These are phyloP conservation scores for Clavelina lepadiformis DNA, from an alignment of 23 tunicate genomes.

Conservation along the genomic window DNA sequence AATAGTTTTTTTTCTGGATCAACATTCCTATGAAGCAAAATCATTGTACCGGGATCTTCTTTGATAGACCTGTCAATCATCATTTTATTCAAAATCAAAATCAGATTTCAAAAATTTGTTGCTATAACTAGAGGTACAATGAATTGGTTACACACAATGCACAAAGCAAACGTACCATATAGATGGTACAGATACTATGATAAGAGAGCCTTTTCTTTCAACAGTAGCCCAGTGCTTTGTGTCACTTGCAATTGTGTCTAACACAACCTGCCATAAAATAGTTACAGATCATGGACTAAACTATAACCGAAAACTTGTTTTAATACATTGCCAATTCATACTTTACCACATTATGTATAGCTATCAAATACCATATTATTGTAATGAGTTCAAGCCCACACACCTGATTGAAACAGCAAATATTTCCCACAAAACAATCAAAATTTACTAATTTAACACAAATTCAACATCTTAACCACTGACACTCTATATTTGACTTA, in stretches of 20 bases:
- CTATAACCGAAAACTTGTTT: no score
- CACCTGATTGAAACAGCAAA: no score
- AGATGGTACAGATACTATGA: slow-evolving; percentile 37
- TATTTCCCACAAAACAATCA: no score
- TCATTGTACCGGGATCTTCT: slow-evolving; percentile 68
- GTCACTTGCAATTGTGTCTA: slow-evolving; percentile 44
- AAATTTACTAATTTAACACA: no score
- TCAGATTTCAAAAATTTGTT: neutral
- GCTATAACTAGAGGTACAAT: no score
- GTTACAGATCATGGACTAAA: no score
- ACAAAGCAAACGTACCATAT: slow-evolving; percentile 25
- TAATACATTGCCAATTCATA: no score
- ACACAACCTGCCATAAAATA: slow-evolving; percentile 23
- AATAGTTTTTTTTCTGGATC: slow-evolving; percentile 55
- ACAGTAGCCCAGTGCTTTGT: slow-evolving; percentile 13
- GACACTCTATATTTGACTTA: no score
- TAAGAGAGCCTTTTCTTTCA: slow-evolving; percentile 19
- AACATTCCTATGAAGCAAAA: slow-evolving; percentile 37
- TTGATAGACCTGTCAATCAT: slow-evolving; percentile 27
- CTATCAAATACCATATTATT: no score
- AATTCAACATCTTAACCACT: no score
- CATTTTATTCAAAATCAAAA: neutral
- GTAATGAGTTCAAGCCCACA: no score
- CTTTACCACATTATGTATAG: no score
- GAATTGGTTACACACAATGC: neutral